A percentile compares a stretch with the other conserved stretches of the same genome.
phyloP scores from a whole-genome alignment of 2,888 invertebrate genomes.

The Celastrina argiolus region DNA sequence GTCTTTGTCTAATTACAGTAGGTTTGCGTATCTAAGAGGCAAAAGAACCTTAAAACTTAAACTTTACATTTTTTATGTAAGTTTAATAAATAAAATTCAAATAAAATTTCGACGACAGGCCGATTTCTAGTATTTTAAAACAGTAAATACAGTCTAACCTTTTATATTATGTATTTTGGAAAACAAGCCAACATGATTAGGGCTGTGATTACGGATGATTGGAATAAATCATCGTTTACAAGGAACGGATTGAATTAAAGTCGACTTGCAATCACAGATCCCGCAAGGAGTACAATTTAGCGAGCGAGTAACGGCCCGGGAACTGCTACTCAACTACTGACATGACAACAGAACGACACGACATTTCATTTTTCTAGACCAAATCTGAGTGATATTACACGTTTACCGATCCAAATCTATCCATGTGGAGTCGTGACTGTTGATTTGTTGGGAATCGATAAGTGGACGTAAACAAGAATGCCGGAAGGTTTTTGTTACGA shows the following conservation, averaged over 20 bases:
- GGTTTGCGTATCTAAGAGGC: too few relatives aligned
- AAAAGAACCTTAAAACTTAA: too few relatives aligned
- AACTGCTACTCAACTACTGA: too few relatives aligned
- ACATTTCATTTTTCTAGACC: conserved; percentile 35
- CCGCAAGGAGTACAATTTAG: conserved; percentile 25
- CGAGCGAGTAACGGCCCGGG: conserved; percentile 36
- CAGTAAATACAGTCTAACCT: not conserved
- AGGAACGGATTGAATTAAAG: conserved; percentile 18
- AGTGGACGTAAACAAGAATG: conserved; percentile 45
- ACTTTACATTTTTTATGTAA: too few relatives aligned
- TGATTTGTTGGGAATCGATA: conserved; percentile 58
- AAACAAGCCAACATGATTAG: not conserved
- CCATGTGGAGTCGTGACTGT: conserved; percentile 55
- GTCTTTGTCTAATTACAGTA: too few relatives aligned
- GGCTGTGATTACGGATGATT: conserved; percentile 19
- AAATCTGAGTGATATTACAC: conserved; percentile 36
- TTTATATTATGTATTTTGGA: too few relatives aligned
- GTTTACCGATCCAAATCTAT: conserved; percentile 45
- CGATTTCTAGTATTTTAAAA: too few relatives aligned
- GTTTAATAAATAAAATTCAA: too few relatives aligned
- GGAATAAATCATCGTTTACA: conserved; percentile 14
- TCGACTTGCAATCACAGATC: conserved; percentile 26
- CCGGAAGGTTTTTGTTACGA: conserved; percentile 42
- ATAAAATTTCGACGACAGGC: too few relatives aligned
- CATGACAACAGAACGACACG: conserved; percentile 30